Evolutionary conservation across 1,140 invertebrate genomes (phyloP).

Genomic region (Pseudomyrmex cubaensis): DNA sequence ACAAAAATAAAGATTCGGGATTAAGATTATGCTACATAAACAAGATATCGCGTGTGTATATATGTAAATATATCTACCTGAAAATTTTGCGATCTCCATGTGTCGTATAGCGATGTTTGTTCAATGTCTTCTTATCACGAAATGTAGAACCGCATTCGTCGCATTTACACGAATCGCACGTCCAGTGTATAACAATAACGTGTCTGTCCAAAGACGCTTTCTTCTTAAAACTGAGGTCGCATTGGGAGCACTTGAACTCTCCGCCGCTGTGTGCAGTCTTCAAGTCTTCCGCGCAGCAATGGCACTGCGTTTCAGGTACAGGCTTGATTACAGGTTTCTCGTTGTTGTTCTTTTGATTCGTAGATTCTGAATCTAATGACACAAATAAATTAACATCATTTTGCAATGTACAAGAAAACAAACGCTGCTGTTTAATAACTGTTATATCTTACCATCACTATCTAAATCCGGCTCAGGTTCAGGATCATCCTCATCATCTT

Average conservation of each 20-base stretch:
- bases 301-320: constrained; percentile 82
- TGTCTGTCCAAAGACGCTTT: constrained; percentile 85
- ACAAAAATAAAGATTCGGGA: background rate
- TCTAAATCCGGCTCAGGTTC: constrained; percentile 72
- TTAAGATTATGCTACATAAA: background rate
- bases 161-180: constrained; percentile 83
- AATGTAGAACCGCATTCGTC: constrained; percentile 84
- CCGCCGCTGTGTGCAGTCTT: constrained; percentile 85
- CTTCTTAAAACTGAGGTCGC: constrained; percentile 85
- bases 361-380: constrained; percentile 64
- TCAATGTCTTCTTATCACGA: constrained; percentile 84
- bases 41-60: background rate
- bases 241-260: constrained; percentile 83
- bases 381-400: constrained; percentile 1
- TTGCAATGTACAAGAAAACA: constrained; percentile 4
- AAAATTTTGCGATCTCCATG: constrained; percentile 79
- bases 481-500: constrained; percentile 76
- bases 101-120: constrained; percentile 85
- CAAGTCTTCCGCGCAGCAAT: constrained; percentile 86
- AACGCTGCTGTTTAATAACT: background rate
- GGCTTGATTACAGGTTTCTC: constrained; percentile 79
- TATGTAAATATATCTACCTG: constrained; percentile 76
- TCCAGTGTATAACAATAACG: constrained; percentile 84
- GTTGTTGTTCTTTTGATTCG: constrained; percentile 76
- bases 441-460: constrained; percentile 65